These are phyloP conservation scores for Bolinopsis microptera DNA, from an alignment of 37 sponge, comb jelly and placozoan species.

Conservation along the genomic window DNA sequence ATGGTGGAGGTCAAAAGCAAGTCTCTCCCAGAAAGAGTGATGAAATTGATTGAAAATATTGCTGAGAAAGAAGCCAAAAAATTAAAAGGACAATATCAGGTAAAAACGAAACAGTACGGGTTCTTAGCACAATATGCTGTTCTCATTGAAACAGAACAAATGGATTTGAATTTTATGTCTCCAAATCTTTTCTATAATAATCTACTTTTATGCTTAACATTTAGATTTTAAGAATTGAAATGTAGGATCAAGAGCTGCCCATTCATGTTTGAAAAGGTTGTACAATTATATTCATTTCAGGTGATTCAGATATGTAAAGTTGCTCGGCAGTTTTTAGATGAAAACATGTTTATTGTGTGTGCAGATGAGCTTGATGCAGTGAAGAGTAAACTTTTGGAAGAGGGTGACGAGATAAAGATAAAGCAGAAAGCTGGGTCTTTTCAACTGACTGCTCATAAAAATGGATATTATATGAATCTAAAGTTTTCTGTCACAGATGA, in stretches of 20 bases:
- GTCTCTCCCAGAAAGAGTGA: conserved; percentile 73
- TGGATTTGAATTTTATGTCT: too few relatives aligned
- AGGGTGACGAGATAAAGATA: conserved; percentile 77
- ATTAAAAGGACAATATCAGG: conserved; percentile 72
- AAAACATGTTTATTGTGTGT: conserved; percentile 86
- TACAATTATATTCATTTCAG: too few relatives aligned
- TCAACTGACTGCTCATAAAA: conserved; percentile 68
- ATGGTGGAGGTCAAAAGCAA: conserved; percentile 86
- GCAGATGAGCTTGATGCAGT: conserved; percentile 83
- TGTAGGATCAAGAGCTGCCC: too few relatives aligned
- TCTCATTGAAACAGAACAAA: too few relatives aligned
- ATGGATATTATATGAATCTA: conserved; percentile 75
- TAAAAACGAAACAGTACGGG: too few relatives aligned
- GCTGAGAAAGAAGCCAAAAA: conserved; percentile 78
- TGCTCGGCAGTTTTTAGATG: conserved; percentile 67
- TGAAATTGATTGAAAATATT: conserved; percentile 71
- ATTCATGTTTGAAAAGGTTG: too few relatives aligned
- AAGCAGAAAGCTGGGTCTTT: conserved; percentile 76
- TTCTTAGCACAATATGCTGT: too few relatives aligned
- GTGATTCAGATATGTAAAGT: neutral
- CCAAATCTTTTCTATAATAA: neutral
- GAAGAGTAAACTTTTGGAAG: conserved; percentile 73
- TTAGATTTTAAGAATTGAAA: too few relatives aligned
- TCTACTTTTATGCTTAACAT: neutral
- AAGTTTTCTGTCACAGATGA: conserved; percentile 71